phyloP scores from a whole-genome alignment of 2,797 vertebrate species.

The Spinus olivaceus region DNA sequence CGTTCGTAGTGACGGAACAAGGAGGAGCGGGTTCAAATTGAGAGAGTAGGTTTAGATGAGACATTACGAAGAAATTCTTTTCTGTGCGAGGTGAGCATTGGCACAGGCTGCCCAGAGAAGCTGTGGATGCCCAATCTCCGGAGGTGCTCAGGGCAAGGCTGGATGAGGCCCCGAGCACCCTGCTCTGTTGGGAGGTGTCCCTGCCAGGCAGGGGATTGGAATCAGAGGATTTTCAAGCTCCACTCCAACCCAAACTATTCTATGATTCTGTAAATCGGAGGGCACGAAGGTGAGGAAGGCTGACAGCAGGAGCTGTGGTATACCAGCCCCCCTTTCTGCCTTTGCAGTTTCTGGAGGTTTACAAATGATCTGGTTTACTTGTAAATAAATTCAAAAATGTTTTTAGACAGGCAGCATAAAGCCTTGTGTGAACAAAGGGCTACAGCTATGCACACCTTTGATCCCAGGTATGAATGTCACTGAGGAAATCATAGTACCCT shows the following conservation, averaged over 20 bases:
- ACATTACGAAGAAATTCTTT: too few relatives aligned
- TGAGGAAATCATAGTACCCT: accelerated
- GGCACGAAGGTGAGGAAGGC: neutral
- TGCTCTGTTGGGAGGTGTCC: neutral
- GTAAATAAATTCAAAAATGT: accelerated
- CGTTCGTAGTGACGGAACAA: neutral
- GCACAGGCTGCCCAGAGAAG: neutral
- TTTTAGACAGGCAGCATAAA: neutral
- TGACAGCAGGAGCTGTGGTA: accelerated
- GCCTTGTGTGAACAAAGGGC: neutral
- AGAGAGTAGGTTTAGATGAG: neutral
- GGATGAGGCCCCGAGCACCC: neutral
- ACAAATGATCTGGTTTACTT: accelerated
- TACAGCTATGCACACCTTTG: accelerated
- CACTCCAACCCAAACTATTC: neutral
- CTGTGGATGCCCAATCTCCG: neutral
- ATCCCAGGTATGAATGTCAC: neutral
- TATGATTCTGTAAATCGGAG: neutral
- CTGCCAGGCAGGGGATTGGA: neutral
- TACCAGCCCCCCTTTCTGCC: accelerated
- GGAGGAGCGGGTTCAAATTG: neutral
- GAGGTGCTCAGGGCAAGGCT: neutral
- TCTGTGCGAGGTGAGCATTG: neutral
- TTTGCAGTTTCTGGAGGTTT: neutral
- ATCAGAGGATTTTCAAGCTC: too few relatives aligned